These are phyloP conservation scores for Gymnoscelis rufifasciata DNA, from an alignment of 2,888 invertebrate genomes.

Conservation along the genomic window DNA sequence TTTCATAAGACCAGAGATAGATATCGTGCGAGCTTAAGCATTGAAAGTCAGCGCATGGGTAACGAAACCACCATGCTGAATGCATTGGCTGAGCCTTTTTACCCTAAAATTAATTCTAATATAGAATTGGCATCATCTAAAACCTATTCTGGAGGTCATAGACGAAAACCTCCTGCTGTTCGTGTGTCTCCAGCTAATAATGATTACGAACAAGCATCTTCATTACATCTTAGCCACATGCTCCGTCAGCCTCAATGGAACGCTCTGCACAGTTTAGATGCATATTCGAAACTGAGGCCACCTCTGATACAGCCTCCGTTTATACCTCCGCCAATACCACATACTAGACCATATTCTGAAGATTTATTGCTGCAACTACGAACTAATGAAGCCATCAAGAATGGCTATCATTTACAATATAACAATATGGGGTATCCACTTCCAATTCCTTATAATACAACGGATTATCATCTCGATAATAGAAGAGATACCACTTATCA, in stretches of 20 bases:
- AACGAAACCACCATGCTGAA: not conserved
- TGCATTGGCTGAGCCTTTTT: not conserved
- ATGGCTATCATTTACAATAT: constrained; percentile 1
- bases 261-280: not conserved
- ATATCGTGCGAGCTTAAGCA: not conserved
- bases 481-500: not conserved
- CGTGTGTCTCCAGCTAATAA: not conserved
- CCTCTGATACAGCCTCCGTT: not conserved
- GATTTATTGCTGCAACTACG: constrained; percentile 5
- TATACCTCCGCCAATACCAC: not conserved
- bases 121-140: not conserved
- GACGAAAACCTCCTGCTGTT: constrained; percentile 1
- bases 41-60: not conserved
- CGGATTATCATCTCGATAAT: constrained; percentile 3
- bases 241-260: not conserved
- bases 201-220: constrained; percentile 3
- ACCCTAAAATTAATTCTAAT: constrained; percentile 1
- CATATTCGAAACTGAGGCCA: not conserved
- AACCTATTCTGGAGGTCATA: not conserved
- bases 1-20: not conserved
- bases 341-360: not conserved
- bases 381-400: not conserved
- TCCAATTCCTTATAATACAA: constrained; percentile 1
- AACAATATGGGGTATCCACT: not conserved
- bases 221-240: not conserved